Evolutionary conservation across 2,797 vertebrate species (phyloP), one percentile per base, ranked within the genome.

Genomic region (Sparus aurata): DNA sequence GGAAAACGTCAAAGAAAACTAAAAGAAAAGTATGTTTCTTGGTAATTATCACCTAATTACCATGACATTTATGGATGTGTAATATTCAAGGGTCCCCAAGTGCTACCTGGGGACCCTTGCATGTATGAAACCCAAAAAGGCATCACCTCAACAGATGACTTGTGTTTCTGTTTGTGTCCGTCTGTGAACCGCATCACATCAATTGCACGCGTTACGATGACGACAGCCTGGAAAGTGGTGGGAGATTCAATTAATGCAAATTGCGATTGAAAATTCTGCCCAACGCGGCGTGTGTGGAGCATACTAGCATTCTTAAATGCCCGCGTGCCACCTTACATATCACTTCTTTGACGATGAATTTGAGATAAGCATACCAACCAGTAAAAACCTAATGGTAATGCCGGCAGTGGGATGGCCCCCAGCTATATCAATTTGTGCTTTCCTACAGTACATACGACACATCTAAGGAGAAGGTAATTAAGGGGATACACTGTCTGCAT

Each of bases 391-490:
- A 58, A 69, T 18, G 41, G 65, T 58, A 58, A 49, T 45, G 69
- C 73, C 55, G 75, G 74, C 66, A 72, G 75, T n/a, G 68, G 69
- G 75, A 69, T 16, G 58, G 59, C 69, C n/a, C 22, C 71, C 76
- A 82, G 81, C 75, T 45, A 62, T 45, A 85, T 83, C 65, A 82
- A 76, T 84, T 87, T 85, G 63, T 82, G 68, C 79, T 90, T 87
- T 65, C 59, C 17, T 63, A 23, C 41, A 55, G 54, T 73, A 38
- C 76, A 69, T 41, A 58, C 1, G n/a, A 82, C 55, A 66, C 73
- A 77, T 65, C 84, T 85, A 74, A 84, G 68, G 84, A 87, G 57
- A 72, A 75, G 76, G 76, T 89, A 89, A 93, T 93, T 89, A 92
- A 80, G 76, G 76, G 71, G 74, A 80, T 79, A 66, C 79, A 60